phyloP scores from a whole-genome alignment of 64 coral and sea anemone genomes.

The Dendronephthya gigantea region DNA sequence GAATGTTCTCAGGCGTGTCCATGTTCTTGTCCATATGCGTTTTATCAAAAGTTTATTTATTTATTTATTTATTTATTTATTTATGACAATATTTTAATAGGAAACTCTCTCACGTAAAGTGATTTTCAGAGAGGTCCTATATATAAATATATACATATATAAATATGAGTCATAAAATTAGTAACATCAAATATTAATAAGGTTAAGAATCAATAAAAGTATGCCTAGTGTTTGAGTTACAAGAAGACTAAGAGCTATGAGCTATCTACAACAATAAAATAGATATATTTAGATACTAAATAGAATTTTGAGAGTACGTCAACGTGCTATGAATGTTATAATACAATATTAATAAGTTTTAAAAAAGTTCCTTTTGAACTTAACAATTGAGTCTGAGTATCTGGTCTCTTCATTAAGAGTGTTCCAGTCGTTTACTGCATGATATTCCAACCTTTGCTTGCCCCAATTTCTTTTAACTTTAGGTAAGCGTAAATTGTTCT shows the following conservation, averaged over 20 bases:
- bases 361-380: slow-evolving; percentile 11
- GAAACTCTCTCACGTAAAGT: slow-evolving; percentile 19
- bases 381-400: no score
- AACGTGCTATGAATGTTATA: no score
- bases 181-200: neutral
- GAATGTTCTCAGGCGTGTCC: no score
- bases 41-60: no score
- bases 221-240: no score
- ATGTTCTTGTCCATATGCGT: no score
- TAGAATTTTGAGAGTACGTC: neutral
- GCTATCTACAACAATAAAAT: neutral
- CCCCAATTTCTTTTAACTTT: slow-evolving; percentile 17
- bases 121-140: slow-evolving; percentile 30
- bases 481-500: slow-evolving; percentile 12
- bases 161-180: neutral
- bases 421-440: slow-evolving; percentile 9
- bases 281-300: neutral
- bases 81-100: no score
- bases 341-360: no score
- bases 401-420: neutral
- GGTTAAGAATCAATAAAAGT: neutral
- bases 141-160: slow-evolving; percentile 11
- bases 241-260: no score
- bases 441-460: neutral
- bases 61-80: no score